A percentile compares a stretch with the other conserved stretches of the same genome.
Conservation (phyloP, 2,797 vertebrate genomes). For the Pelobates cultripes region DNA sequence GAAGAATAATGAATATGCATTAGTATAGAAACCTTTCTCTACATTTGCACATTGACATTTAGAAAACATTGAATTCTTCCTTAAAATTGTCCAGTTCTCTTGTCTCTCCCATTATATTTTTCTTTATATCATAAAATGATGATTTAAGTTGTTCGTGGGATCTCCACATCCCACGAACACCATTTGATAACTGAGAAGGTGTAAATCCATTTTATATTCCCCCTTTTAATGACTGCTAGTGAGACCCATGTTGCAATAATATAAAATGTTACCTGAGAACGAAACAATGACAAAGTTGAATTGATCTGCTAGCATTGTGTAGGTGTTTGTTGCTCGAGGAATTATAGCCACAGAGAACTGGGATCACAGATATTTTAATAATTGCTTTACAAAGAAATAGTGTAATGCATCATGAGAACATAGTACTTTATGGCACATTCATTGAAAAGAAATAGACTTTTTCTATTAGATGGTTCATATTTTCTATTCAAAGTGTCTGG, state of each 20-base stretch:
- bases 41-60: too few relatives aligned
- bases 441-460: neutral
- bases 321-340: constrained; percentile 13
- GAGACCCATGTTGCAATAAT: neutral
- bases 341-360: neutral
- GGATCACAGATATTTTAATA: constrained; percentile 3
- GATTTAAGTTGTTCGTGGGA: too few relatives aligned
- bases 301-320: neutral
- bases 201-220: neutral
- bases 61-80: too few relatives aligned
- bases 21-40: too few relatives aligned
- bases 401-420: constrained; percentile 11
- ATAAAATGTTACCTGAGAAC: neutral
- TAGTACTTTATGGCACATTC: neutral
- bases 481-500: neutral
- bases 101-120: too few relatives aligned
- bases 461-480: neutral
- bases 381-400: neutral
- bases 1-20: too few relatives aligned
- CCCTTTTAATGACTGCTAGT: neutral
- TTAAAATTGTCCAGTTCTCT: too few relatives aligned
- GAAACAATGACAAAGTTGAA: neutral
- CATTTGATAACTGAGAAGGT: neutral
- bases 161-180: too few relatives aligned
- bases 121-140: too few relatives aligned